Percentiles rank a stretch among this genome's conserved stretches.
Conservation (phyloP, 2,888 invertebrate genomes). For the Nomada ferruginata region DNA sequence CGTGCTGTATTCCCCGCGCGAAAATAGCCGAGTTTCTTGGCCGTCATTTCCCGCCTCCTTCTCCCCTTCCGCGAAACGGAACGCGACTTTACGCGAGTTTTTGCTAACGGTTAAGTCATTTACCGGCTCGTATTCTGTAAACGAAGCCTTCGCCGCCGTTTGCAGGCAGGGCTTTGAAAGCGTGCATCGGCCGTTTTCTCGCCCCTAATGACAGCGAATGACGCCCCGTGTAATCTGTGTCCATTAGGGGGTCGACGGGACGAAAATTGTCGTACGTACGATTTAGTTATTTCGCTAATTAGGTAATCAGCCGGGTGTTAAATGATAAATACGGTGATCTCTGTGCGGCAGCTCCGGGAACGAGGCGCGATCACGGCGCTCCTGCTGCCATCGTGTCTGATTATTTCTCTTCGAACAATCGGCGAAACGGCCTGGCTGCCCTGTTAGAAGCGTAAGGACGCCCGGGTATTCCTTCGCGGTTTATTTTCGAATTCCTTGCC, state of each 20-base stretch:
- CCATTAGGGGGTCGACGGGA: conserved; percentile 43
- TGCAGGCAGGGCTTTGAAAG: conserved; percentile 40
- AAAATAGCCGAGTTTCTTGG: conserved; percentile 9
- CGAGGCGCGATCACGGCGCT: conserved; percentile 29
- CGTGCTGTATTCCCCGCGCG: neutral
- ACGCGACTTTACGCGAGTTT: conserved; percentile 55
- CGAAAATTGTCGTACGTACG: conserved; percentile 50
- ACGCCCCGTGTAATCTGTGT: conserved; percentile 53
- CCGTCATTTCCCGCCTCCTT: conserved; percentile 11
- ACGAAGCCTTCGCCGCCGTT: conserved; percentile 44
- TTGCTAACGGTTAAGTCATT: conserved; percentile 74
- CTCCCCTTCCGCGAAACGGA: conserved; percentile 41
- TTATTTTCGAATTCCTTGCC: conserved; percentile 28
- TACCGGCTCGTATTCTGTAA: conserved; percentile 72
- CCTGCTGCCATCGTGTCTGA: conserved; percentile 4
- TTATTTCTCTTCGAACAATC: conserved; percentile 36
- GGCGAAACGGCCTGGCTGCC: neutral
- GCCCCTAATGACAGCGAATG: conserved; percentile 54
- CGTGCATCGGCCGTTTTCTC: conserved; percentile 54
- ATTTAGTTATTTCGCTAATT: conserved; percentile 58
- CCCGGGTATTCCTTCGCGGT: neutral
- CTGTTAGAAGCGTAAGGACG: conserved; percentile 2
- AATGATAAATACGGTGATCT: conserved; percentile 44
- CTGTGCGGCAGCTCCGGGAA: conserved; percentile 32
- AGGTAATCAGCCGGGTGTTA: conserved; percentile 44